phyloP scores from a whole-genome alignment of 1,140 invertebrate genomes.

The Trichonephila clavata region DNA sequence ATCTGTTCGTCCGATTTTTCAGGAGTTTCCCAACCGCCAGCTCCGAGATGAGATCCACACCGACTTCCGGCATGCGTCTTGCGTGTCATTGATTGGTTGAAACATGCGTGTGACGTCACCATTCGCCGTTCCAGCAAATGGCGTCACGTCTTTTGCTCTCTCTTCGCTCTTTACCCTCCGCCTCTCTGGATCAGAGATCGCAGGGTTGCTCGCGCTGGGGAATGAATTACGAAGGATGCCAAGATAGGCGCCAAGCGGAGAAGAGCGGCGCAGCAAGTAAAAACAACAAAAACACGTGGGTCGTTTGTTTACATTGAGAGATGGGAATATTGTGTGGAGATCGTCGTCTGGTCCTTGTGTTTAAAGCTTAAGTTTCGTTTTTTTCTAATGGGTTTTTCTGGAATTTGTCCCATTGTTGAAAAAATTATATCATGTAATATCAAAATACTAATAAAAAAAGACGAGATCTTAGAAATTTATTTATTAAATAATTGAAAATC shows the following conservation, averaged over 20 bases:
- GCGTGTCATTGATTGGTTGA: constrained; percentile 67
- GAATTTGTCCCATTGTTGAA: too few relatives aligned
- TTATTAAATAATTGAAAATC: too few relatives aligned
- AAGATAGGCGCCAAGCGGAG: constrained; percentile 7
- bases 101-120: constrained; percentile 61
- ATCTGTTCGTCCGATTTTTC: constrained; percentile 15
- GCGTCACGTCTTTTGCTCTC: constrained; percentile 75
- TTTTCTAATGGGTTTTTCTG: too few relatives aligned
- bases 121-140: constrained; percentile 72
- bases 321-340: background rate
- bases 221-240: constrained; percentile 2
- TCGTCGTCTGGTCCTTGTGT: background rate
- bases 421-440: too few relatives aligned
- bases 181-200: constrained; percentile 63
- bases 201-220: constrained; percentile 36
- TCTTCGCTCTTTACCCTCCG: constrained; percentile 75
- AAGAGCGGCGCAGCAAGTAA: background rate
- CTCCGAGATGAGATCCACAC: constrained; percentile 27
- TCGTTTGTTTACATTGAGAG: constrained; percentile 60
- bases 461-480: too few relatives aligned
- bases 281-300: constrained; percentile 57
- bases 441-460: too few relatives aligned
- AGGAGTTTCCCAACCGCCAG: background rate
- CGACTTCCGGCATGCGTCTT: constrained; percentile 61
- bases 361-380: too few relatives aligned